phyloP scores from a whole-genome alignment of 2,113 vertebrate species.

The Nestor notabilis region DNA sequence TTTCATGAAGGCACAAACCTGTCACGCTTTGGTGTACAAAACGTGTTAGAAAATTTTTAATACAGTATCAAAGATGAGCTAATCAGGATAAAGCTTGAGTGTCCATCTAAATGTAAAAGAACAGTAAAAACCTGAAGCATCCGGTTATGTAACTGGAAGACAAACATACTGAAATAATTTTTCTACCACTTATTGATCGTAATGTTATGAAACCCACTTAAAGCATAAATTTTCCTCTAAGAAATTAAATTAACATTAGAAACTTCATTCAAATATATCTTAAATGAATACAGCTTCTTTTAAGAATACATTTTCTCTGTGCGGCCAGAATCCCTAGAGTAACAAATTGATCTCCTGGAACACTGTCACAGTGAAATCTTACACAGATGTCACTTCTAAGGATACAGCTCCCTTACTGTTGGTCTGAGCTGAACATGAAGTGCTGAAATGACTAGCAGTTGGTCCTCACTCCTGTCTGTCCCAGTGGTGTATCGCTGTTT shows the following conservation, averaged over 20 bases:
- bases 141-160: neutral
- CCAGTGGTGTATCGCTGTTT: neutral
- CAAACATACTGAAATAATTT: neutral
- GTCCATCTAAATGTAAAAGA: slow-evolving; percentile 38
- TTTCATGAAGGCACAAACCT: neutral
- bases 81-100: slow-evolving; percentile 54
- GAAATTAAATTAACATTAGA: neutral
- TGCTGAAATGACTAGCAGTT: neutral
- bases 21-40: slow-evolving; percentile 47
- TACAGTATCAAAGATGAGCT: slow-evolving; percentile 58
- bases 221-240: neutral
- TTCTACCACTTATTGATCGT: neutral
- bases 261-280: neutral
- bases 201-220: neutral
- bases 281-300: neutral
- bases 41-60: slow-evolving; percentile 6
- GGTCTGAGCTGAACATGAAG: neutral
- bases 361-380: neutral
- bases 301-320: neutral
- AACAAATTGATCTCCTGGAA: neutral
- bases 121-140: neutral
- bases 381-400: neutral
- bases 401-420: neutral
- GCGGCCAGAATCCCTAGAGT: neutral
- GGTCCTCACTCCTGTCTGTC: neutral